Conservation (phyloP, 2,113 vertebrate species). For the Alaudala cheleensis region DNA sequence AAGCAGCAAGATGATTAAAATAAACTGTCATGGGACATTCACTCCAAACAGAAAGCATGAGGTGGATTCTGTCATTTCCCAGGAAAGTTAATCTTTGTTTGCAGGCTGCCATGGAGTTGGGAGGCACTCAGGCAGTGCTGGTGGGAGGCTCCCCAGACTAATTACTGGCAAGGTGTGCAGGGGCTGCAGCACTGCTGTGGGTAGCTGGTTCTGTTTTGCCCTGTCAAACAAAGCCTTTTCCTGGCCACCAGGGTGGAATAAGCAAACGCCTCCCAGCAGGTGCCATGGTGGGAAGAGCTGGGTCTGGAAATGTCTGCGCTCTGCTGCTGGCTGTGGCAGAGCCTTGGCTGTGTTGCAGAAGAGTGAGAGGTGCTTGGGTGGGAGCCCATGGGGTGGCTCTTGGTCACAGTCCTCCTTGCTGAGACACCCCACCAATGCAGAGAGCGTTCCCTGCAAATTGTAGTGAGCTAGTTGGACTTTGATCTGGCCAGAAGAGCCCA, state of each 20-base stretch:
- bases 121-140: background rate
- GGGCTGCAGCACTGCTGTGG: background rate
- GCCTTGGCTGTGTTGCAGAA: background rate
- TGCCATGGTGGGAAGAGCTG: accelerated
- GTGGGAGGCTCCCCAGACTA: background rate
- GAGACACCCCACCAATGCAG: background rate
- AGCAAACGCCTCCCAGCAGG: background rate
- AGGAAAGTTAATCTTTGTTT: background rate
- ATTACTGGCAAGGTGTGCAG: background rate
- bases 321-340: accelerated
- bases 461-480: accelerated
- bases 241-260: background rate
- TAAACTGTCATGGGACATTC: background rate
- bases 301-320: background rate
- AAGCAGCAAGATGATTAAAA: slow-evolving; percentile 3
- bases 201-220: background rate
- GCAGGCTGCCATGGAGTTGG: background rate
- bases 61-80: background rate
- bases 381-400: background rate
- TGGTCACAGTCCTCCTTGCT: accelerated
- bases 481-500: background rate
- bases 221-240: background rate
- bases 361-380: background rate
- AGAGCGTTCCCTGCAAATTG: accelerated
- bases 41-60: background rate